Evolutionary conservation across 2,888 invertebrate genomes (phyloP), one percentile per base, ranked within the genome.

Genomic region (Aporophyla lueneburgensis): DNA sequence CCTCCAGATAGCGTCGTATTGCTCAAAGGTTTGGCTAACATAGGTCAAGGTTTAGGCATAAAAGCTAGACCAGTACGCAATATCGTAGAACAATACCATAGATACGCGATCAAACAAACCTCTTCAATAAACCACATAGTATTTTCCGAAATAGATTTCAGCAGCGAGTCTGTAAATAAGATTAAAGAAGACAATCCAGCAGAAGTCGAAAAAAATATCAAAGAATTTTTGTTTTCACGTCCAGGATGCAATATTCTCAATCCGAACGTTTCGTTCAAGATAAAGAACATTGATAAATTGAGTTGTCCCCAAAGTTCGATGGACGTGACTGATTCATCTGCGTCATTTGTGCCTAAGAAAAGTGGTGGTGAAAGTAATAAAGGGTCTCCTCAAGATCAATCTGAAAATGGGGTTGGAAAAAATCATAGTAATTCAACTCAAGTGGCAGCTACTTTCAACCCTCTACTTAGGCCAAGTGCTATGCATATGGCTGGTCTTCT

Each of bases 21-120:
- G 40, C 96, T 96, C 0, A 95, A 93, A 88, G 95, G 96, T 0
- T 87, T 96, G 0, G 56, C 24, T 0, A 80, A 69, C 7, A 66
- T 96, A 3, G 96, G 96, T 0, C 88, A 90, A 0, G 96, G 96
- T 0, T 84, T 96, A 5, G 95, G 96, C 0, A 67, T 86, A 5
- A 79, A 86, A 6, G 96, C 95, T 0, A 91, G 86, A 83, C 93
- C 95, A 0, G 68, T 95, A 1, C 90, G 89, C 61, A 93, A 94
- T 63, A 80, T 96, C 3, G 89, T 83, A 0, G 84, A 89, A 33
- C 92, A 96, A 24, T 95, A 92, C 71, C 88, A 93, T 61, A 91
- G 91, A 81, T 93, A 90, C 65, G 43, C 91, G 0, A 91, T 84
- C 9, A 89, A 92, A 4, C 74, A 90, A 77, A 70, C 63, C 4